Conservation (phyloP, 37 sponge, comb jelly and placozoan species). For the Beroe forskalii region DNA sequence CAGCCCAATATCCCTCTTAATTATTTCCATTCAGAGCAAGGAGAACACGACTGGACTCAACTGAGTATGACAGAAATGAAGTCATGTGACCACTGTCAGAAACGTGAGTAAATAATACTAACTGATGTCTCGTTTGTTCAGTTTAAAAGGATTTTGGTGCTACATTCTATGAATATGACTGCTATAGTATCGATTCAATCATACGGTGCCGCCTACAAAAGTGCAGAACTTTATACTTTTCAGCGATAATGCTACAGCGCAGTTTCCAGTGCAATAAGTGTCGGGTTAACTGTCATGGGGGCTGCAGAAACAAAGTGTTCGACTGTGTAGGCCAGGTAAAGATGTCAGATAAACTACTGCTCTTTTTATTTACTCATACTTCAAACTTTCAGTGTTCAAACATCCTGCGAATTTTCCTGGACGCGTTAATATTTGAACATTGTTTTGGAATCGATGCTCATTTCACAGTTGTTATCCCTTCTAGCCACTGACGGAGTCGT, state of each 20-base stretch:
- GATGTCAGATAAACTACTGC: no score
- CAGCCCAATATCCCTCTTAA: no score
- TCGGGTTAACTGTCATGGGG: neutral
- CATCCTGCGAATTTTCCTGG: neutral
- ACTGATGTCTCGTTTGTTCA: no score
- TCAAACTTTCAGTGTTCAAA: no score
- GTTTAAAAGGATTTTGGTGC: no score
- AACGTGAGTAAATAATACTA: conserved; percentile 44
- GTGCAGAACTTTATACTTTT: neutral
- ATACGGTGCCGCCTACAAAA: no score
- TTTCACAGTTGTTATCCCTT: neutral
- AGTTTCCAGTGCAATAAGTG: conserved; percentile 46
- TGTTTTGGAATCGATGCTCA: neutral
- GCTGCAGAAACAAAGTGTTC: conserved; percentile 40
- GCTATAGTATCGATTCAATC: no score
- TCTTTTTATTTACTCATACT: no score
- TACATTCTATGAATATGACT: no score
- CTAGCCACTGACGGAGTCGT: conserved; percentile 26
- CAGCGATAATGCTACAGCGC: conserved; percentile 45
- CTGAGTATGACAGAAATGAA: conserved; percentile 65
- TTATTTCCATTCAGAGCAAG: no score
- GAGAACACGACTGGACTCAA: conserved; percentile 57
- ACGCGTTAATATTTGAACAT: no score
- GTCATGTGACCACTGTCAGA: conserved; percentile 62
- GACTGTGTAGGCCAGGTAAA: conserved; percentile 63